phyloP scores from a whole-genome alignment of 1,140 invertebrate genomes.

The Pristionchus pacificus region DNA sequence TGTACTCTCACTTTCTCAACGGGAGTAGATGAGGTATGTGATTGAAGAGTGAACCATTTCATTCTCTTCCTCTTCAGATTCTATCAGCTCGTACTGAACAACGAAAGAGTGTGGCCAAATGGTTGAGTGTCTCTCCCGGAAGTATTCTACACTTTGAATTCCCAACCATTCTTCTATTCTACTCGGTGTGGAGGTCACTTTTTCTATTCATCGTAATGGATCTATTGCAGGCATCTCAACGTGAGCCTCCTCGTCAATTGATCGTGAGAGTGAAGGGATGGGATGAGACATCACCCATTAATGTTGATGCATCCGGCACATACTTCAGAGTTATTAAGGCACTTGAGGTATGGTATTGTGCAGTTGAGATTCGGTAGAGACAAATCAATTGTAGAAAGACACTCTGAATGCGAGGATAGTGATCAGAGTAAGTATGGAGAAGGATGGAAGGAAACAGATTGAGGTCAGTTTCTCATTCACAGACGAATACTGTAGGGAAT shows the following conservation, averaged over 20 bases:
- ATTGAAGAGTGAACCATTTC: background rate
- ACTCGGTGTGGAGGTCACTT: conserved; percentile 18
- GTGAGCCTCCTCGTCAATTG: conserved; percentile 71
- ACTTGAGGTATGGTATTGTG: conserved; percentile 6
- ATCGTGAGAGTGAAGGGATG: conserved; percentile 82
- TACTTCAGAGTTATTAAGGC: conserved; percentile 70
- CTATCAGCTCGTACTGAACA: conserved; percentile 29
- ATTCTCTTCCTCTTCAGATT: conserved; percentile 26
- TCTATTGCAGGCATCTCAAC: conserved; percentile 5
- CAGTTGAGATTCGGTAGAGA: no score
- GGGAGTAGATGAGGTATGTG: conserved; percentile 15
- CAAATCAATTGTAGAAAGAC: no score
- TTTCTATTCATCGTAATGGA: conserved; percentile 17
- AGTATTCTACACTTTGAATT: conserved; percentile 42
- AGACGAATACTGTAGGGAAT: no score
- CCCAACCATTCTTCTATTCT: conserved; percentile 35
- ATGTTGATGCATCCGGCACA: conserved; percentile 86
- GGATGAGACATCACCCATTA: conserved; percentile 74
- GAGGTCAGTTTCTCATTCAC: no score
- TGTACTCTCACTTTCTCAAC: conserved; percentile 39
- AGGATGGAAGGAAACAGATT: conserved; percentile 75
- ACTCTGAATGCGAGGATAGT: conserved; percentile 70
- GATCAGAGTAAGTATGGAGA: conserved; percentile 81
- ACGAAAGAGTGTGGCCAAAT: conserved; percentile 35
- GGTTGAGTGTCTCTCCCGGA: conserved; percentile 34